phyloP scores from a whole-genome alignment of 2,113 vertebrate genomes.

The Cebus imitator region DNA sequence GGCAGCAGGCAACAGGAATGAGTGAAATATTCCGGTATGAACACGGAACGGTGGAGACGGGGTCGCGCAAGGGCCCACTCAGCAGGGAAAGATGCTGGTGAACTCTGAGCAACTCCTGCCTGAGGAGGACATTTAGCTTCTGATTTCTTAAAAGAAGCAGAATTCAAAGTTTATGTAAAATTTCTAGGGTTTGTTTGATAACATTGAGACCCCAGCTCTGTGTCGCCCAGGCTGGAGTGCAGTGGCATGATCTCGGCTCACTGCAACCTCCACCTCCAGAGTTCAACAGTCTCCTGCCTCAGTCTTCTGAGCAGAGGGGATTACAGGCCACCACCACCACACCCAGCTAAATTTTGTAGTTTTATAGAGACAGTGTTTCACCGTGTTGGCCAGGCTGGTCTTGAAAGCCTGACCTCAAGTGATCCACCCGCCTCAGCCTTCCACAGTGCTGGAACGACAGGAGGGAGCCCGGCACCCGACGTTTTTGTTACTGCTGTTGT shows the following conservation, averaged over 20 bases:
- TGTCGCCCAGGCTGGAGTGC: not conserved
- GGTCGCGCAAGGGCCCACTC: not conserved
- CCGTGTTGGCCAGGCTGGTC: not conserved
- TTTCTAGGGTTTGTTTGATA: not conserved
- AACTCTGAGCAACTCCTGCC: not conserved
- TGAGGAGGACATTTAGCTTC: not conserved
- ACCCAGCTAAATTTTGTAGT: not conserved
- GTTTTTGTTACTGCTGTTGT: not conserved
- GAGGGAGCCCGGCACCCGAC: accelerated
- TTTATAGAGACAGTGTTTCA: not conserved
- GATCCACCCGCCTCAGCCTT: not conserved
- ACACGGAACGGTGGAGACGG: not conserved
- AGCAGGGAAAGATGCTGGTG: not conserved
- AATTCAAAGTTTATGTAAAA: not conserved
- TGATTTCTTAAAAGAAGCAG: not conserved
- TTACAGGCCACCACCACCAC: not conserved
- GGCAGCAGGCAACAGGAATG: not conserved
- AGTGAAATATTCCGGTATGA: not conserved
- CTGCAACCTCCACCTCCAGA: not conserved
- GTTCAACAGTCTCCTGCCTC: not conserved
- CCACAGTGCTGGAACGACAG: not conserved
- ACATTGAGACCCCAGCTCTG: not conserved
- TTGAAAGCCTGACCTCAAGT: not conserved
- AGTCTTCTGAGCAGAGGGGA: not conserved
- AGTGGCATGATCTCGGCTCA: not conserved